A percentile compares a stretch with the other conserved stretches of the same genome.
These are phyloP conservation scores for Branchellion lobata DNA, from an alignment of 2,888 invertebrate species.

Conservation along the genomic window DNA sequence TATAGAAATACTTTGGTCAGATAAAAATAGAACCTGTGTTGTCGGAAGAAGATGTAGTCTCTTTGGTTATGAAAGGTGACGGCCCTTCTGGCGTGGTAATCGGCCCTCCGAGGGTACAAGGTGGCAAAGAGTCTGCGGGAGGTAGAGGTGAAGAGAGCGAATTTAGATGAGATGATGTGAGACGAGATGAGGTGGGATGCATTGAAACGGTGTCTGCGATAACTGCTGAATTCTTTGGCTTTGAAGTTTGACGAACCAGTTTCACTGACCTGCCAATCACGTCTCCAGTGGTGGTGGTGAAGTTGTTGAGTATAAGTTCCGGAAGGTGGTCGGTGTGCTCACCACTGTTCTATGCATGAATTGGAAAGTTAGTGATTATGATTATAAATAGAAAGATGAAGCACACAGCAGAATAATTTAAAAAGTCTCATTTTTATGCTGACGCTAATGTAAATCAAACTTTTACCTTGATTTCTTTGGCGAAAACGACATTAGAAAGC, in stretches of 20 bases:
- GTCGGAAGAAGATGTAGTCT: conserved; percentile 96
- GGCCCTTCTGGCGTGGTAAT: conserved; percentile 86
- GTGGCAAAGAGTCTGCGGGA: conserved; percentile 78
- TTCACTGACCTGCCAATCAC: conserved; percentile 89
- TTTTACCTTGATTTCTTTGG: conserved; percentile 54
- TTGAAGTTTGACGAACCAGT: too few species aligned
- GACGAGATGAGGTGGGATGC: too few species aligned
- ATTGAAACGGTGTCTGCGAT: too few species aligned
- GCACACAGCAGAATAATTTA: too few species aligned
- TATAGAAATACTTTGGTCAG: too few species aligned
- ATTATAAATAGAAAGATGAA: not conserved
- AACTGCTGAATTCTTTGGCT: too few species aligned
- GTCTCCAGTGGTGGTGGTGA: conserved; percentile 87
- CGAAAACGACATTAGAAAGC: conserved; percentile 82
- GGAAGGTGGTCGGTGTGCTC: conserved; percentile 85
- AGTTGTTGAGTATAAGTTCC: conserved; percentile 92
- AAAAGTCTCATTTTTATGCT: too few species aligned
- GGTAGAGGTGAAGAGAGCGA: not conserved
- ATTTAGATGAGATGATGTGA: too few species aligned
- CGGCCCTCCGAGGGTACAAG: conserved; percentile 90
- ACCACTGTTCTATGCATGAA: conserved; percentile 59
- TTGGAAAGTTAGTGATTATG: not conserved
- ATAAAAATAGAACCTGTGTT: conserved; percentile 76
- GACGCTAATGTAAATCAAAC: too few species aligned
- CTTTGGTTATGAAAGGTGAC: conserved; percentile 98